Evolutionary conservation across 2,888 invertebrate genomes (phyloP), one percentile per base, ranked within the genome.

Genomic region (Acleris sparsana): DNA sequence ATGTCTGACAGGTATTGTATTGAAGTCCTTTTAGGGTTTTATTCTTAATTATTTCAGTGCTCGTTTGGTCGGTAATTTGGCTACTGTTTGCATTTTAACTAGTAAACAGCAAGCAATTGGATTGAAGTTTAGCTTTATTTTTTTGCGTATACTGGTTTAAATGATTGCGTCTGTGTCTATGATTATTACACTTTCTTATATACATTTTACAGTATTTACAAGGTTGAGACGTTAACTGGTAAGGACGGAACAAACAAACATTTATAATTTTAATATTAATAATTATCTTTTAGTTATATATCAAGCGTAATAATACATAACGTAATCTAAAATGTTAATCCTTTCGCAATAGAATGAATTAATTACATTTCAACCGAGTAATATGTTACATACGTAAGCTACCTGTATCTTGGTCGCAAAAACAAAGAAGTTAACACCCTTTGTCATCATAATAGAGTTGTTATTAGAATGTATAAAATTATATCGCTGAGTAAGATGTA

Each of bases 1-100:
- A 22, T 48, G 53, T 59, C 63, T 59, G 63, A 64, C 63, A 64
- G 25, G 63, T 64, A 59, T 59, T 64, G 48, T 59, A 48, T 25
- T 13, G 25, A 59, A 58, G 1, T 43, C 56, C 44, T 52, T 57
- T 55, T 64, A 20, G 44, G 49, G 44, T 63, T 5, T 6, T 44
- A 44, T 7, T 53, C 22, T 29, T 58, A 17, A 46, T 17, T 39
- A 39, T 6, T 46, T 46, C 46, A 16, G 16, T 17, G 46, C 0
- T 46, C 16, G 17, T 46, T n/a, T 16, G 17, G 2, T 6, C 46
- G 17, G 46, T 17, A 5, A 46, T 46, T 46, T 46, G 17, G 46
- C 46, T 46, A 46, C 46, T 46, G 46, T 60, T 57, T 46, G 39
- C 22, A 46, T 39, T 39, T 39, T 39, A 9, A 39, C 39, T 39